These are phyloP conservation scores for Zenarchopterus dispar DNA, from an alignment of 2,797 vertebrate species.

Conservation along the genomic window DNA sequence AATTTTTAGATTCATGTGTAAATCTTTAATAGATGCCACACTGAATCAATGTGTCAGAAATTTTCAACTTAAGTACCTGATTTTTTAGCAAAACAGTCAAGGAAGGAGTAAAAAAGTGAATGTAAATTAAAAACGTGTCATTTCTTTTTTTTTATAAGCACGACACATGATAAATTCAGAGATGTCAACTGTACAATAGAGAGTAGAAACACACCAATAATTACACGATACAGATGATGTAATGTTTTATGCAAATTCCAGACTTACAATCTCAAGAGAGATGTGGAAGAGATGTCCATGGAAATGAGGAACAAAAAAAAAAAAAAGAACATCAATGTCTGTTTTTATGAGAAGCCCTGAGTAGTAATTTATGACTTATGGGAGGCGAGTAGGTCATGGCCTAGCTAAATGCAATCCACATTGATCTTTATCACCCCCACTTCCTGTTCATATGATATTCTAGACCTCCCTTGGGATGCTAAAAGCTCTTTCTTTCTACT, in stretches of 20 bases:
- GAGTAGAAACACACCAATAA: too few relatives aligned
- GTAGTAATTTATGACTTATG: conserved; percentile 54
- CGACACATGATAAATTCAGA: too few relatives aligned
- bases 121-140: not conserved
- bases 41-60: not conserved
- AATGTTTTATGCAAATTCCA: not conserved
- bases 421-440: conserved; percentile 77
- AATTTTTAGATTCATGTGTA: too few relatives aligned
- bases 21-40: not conserved
- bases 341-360: conserved; percentile 37
- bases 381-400: conserved; percentile 40
- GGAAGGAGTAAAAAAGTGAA: not conserved
- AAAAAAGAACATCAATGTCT: not conserved
- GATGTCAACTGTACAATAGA: too few relatives aligned
- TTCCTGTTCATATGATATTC: conserved; percentile 77
- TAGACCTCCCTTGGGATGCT: conserved; percentile 60
- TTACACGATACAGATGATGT: not conserved
- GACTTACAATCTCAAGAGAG: conserved; percentile 1
- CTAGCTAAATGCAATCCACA: conserved; percentile 71
- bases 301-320: not conserved
- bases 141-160: not conserved
- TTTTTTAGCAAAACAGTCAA: not conserved
- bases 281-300: conserved; percentile 9
- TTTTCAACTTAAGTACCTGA: not conserved
- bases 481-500: conserved; percentile 61